Base-by-base conservation (phyloP, 2,888 invertebrate genomes). In the Nemotelus nigrinus region DNA sequence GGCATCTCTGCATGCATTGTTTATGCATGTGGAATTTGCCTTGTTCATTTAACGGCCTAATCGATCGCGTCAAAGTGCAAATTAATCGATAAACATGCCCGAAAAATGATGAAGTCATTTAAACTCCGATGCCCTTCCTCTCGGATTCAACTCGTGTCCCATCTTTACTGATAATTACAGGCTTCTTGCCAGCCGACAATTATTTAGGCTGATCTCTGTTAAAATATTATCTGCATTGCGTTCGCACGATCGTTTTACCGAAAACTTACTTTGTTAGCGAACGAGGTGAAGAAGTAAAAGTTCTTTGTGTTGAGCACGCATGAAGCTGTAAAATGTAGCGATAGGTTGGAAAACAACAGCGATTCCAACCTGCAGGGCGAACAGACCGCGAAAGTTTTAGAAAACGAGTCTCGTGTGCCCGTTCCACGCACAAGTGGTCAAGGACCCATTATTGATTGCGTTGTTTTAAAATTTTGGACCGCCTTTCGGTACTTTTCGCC, bases 191-290 rank as follows among this genome's bases (percentile, higher is more conserved):
- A 71, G 57, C 71, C 71, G 71, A 44, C 71, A 71, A 71, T 71
- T 71, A 71, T 71, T 71, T 71, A 71, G 44, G 8, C 71, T 45
- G 44, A 71, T 71, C 71, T 71, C 44, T n/a, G 71, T 55, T 71
- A 55, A 71, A 71, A 57, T 55, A 71, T 25, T 8, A 55, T 57
- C 71, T 71, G 5, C 55, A 55, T 39, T 44, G 53, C 44, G n/a
- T 47, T 65, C 47, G 41, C 65, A 25, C 25, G 25, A 41, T 45
- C 47, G 6, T 10, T 43, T 65, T 65, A 25, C 39, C 45, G 47
- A 44, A 65, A 45, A 43, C 7, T 65, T 45, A 45, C 45, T 65
- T 65, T 47, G 47, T 65, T 65, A 65, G 45, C 43, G n/a, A 44
- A 65, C 1, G 50, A 47, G 5, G 45, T 44, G 65, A 47, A 47